A percentile compares a stretch with the other conserved stretches of the same genome.
Conservation (phyloP, 1,140 invertebrate species). For the Philotrypesis tridentata region DNA sequence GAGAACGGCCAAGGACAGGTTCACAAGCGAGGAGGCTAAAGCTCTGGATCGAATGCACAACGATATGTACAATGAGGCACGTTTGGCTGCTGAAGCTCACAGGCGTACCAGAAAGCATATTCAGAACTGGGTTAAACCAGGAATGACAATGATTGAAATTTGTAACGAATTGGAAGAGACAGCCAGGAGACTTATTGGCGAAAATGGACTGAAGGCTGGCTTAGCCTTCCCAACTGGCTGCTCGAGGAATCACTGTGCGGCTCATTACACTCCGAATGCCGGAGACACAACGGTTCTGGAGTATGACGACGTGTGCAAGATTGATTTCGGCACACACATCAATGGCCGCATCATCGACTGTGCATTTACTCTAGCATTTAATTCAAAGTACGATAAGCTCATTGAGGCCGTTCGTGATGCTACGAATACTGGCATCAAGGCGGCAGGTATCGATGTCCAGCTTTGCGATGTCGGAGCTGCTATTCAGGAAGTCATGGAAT, state of each 20-base stretch:
- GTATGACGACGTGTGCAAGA: conserved; percentile 99
- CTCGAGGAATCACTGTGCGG: conserved; percentile 98
- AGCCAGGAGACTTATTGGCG: conserved; percentile 92
- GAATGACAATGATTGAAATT: conserved; percentile 99
- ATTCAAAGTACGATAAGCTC: conserved; percentile 96
- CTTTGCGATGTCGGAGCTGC: conserved; percentile 98
- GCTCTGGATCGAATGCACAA: conserved; percentile 86
- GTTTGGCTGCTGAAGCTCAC: conserved; percentile 97
- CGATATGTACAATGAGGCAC: conserved; percentile 95
- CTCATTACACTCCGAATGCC: conserved; percentile 99
- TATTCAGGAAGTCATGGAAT: conserved; percentile 99
- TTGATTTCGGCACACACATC: conserved; percentile 99
- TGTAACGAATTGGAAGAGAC: conserved; percentile 97
- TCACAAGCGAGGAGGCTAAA: conserved; percentile 93
- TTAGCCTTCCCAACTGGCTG: conserved; percentile 99
- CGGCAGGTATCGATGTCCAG: conserved; percentile 96
- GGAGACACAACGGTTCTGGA: conserved; percentile 96
- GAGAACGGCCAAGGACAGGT: conserved; percentile 89
- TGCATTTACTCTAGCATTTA: conserved; percentile 98
- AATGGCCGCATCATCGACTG: conserved; percentile 99
- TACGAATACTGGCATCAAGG: conserved; percentile 97
- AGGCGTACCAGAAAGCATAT: conserved; percentile 81
- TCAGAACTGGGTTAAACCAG: conserved; percentile 83
- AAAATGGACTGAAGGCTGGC: conserved; percentile 96
- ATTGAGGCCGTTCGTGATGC: conserved; percentile 97